Evolutionary conservation across 2,888 invertebrate genomes (phyloP), one percentile per base, ranked within the genome.

Genomic region (Drosophila pegasa): DNA sequence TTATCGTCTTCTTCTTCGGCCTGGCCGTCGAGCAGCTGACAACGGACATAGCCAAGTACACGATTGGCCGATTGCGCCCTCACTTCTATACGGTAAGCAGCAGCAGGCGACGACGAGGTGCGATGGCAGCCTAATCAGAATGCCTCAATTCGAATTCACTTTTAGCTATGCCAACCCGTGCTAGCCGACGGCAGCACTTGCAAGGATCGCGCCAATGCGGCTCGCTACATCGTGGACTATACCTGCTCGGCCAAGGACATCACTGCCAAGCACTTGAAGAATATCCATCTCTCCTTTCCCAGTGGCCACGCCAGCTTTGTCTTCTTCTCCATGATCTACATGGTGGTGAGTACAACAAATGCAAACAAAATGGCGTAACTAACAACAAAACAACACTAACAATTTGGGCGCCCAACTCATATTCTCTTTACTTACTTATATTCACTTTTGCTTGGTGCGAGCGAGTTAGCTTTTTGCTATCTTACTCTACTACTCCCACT

Each of bases 31-130:
- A 96, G 71, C 97, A 97, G 91, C 93, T 98, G 45, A 95, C 96
- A 71, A 98, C 98, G 5, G 98, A 99, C 91, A 94, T 98, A 76
- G 97, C 97, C 75, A 99, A 99, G 93, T 98, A 98, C 91, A 95
- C 96, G 3, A 95, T 98, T 68, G 99, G 99, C 33, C 94, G 98
- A 66, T 93, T 99, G 74, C 93, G 99, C 77, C 99, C 99, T 16
- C 98, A 99, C 93, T 99, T 99, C 93, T 95, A 97, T 91, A 94
- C 94, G 71, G 94, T 94, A 87, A 94, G 94, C 5, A 43, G 9
- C 12, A 20, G 37, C 5, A 43, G 9, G 9, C 14, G 37, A 5
- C 1, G 2, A n/a, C 6, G 0, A 9, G 2, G 12, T 2, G n/a
- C 5, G 7, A 22, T 5, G 18, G 12, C 1, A 12, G 5, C 18